These are phyloP conservation scores for Heliocidaris tuberculata DNA, from an alignment of 35 echinoderm and acorn worm genomes.

Conservation along the genomic window DNA sequence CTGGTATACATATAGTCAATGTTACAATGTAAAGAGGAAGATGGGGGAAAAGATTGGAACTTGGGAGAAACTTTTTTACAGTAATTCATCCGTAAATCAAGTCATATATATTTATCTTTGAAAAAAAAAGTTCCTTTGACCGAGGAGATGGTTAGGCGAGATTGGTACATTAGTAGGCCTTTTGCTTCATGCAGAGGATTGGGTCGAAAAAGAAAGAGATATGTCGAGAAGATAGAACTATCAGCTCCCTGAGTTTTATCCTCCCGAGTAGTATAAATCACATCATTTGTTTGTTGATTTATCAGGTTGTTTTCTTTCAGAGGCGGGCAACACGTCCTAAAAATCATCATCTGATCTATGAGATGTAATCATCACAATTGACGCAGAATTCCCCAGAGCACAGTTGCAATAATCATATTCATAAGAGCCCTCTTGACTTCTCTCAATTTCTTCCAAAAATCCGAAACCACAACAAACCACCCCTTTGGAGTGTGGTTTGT, in stretches of 20 bases:
- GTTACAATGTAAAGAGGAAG: neutral
- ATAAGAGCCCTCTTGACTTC: neutral
- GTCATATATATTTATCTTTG: neutral
- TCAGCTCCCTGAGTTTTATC: neutral
- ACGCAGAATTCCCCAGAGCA: too few species aligned
- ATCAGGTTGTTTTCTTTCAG: too few species aligned
- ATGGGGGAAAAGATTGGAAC: neutral
- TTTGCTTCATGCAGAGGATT: too few species aligned
- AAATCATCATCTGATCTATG: too few species aligned
- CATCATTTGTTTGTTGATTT: too few species aligned
- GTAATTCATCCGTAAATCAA: neutral
- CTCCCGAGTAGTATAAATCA: too few species aligned
- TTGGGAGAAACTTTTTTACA: neutral
- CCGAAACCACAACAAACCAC: neutral
- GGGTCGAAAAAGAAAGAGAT: too few species aligned
- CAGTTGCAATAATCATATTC: neutral
- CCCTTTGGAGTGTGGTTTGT: neutral
- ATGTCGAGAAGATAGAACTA: neutral
- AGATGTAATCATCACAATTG: too few species aligned
- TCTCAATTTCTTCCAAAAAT: neutral
- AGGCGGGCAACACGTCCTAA: too few species aligned
- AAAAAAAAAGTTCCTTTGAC: neutral
- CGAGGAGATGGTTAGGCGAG: neutral
- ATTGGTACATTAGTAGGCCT: too few species aligned
- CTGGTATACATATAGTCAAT: neutral